phyloP scores from a whole-genome alignment of 2,888 invertebrate genomes.

The Pediacus dermestoides region DNA sequence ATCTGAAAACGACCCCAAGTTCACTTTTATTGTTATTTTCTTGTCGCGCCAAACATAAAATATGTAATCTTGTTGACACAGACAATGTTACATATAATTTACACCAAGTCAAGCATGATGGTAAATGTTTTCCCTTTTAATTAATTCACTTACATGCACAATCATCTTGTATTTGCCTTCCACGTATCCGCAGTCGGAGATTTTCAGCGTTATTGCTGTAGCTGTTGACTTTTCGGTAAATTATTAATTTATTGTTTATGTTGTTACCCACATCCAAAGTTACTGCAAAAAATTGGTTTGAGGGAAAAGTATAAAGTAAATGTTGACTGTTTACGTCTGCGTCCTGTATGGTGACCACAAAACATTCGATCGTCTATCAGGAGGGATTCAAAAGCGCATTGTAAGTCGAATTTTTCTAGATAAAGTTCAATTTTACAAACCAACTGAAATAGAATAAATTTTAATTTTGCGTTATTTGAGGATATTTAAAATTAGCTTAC shows the following conservation, averaged over 20 bases:
- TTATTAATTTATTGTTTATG: constrained; percentile 13
- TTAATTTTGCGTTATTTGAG: neutral
- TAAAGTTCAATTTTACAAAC: constrained; percentile 40
- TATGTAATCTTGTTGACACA: too few species aligned
- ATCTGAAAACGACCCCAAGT: constrained; percentile 15
- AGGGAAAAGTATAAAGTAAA: neutral
- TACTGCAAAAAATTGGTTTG: constrained; percentile 17
- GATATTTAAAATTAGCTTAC: constrained; percentile 24
- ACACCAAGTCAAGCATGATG: too few species aligned
- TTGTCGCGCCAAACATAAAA: too few species aligned
- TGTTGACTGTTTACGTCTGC: constrained; percentile 34
- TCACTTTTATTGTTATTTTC: too few species aligned
- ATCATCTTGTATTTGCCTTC: constrained; percentile 26
- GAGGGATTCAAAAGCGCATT: constrained; percentile 41
- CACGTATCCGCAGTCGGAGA: constrained; percentile 21
- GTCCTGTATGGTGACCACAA: constrained; percentile 41
- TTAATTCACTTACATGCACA: constrained; percentile 21
- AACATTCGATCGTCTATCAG: constrained; percentile 37
- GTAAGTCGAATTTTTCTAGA: constrained; percentile 40
- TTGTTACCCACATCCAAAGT: constrained; percentile 16
- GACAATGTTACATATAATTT: too few species aligned
- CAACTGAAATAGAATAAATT: constrained; percentile 31
- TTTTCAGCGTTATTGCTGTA: constrained; percentile 13
- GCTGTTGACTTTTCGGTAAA: constrained; percentile 17
- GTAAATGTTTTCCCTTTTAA: neutral